Conservation (phyloP, 2,797 vertebrate genomes). For the Cossypha heuglini region DNA sequence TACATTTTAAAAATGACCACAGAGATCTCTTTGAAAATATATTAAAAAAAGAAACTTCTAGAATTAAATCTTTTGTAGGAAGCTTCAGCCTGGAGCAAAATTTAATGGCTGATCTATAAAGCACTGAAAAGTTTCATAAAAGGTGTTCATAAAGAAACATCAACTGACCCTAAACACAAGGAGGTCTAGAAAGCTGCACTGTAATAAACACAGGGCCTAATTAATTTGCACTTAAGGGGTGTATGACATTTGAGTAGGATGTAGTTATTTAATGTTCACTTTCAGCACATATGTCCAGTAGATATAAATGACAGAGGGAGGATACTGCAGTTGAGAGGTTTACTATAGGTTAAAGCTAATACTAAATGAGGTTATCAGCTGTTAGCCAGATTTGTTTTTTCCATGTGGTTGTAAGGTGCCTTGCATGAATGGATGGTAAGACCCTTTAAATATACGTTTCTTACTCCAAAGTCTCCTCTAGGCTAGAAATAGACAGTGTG, state of each 20-base stretch:
- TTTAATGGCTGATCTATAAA: constrained; percentile 57
- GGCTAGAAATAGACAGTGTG: background rate
- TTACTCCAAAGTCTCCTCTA: background rate
- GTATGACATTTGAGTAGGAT: constrained; percentile 38
- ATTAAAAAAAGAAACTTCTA: background rate
- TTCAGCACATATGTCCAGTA: background rate
- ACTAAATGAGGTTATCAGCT: constrained; percentile 1
- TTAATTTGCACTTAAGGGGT: constrained; percentile 36
- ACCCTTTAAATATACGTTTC: background rate
- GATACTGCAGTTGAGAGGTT: background rate
- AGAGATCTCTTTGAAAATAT: constrained; percentile 41
- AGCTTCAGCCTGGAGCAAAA: constrained; percentile 47
- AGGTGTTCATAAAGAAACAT: constrained; percentile 59
- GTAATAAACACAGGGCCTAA: constrained; percentile 21
- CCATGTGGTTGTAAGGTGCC: background rate
- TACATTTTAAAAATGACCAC: constrained; percentile 32
- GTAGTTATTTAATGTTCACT: background rate
- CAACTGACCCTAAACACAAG: constrained; percentile 49
- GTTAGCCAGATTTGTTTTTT: background rate
- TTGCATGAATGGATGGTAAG: background rate
- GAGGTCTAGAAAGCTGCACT: constrained; percentile 1
- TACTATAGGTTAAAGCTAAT: background rate
- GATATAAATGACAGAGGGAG: background rate
- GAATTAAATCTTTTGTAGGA: constrained; percentile 59
- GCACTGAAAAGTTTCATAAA: constrained; percentile 58